Base-by-base conservation (phyloP, 2,113 vertebrate genomes). In the Planiliza haematocheilus region DNA sequence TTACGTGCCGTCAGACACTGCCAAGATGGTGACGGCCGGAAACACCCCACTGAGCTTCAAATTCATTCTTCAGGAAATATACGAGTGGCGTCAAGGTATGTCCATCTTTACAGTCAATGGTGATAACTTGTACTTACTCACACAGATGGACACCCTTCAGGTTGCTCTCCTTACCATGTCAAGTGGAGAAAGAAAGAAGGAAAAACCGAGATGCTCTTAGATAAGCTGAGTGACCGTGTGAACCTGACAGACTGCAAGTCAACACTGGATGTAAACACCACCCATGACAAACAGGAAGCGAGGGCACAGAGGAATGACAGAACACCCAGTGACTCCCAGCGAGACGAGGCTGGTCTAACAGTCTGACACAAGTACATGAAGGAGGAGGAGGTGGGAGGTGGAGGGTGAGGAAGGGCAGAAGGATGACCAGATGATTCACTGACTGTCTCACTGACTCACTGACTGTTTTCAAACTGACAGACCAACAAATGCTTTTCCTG, bases 221-320 rank as follows among this genome's bases (percentile, higher is more conserved):
- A 30, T 30, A 30, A 30, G 24, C 24, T 30, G 24, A 30, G 24
- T 30, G 24, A 30, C 24, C 24, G 5, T 30, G 24, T 5, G 5
- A 30, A 30, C 5, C 24, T 5, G 5, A 30, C 24, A 49, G 42
- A 34, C 41, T 3, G 24, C 1, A 50, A 30, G 10, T 38, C 18
- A 17, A 0, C 1, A 0, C 50, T 37, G 57, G 34, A 49, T 43
- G 46, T 16, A 43, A 77, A 77, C 69, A 68, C 16, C 52, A 36
- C 30, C 73, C n/a, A 18, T 11, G 55, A 62, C 61, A 62, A 66
- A 66, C 81, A 61, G 74, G 65, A 79, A 74, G 75, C 50, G 65
- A 78, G 45, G 51, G 50, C 9, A 17, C 43, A 34, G 61, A 55
- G 8, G 21, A 11, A 18, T 61, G 79, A 71, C 67, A 62, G 16